These are phyloP conservation scores for Notechis scutatus DNA, from an alignment of 2,113 vertebrate species.

Conservation along the genomic window DNA sequence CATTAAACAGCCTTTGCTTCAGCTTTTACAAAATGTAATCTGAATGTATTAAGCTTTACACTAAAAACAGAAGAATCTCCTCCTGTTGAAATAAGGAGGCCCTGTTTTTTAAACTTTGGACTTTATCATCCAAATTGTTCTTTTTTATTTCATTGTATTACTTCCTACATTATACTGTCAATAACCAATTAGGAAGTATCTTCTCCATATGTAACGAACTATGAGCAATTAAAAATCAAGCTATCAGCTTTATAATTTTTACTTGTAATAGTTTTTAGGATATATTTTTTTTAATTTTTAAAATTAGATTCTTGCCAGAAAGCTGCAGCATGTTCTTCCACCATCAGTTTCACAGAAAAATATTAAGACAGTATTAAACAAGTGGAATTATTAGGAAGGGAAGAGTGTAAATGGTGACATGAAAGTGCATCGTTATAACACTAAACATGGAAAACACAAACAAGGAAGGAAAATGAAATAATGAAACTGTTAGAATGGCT, in stretches of 20 bases:
- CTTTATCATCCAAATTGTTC: neutral
- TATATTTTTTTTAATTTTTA: constrained; percentile 17
- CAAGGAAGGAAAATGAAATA: constrained; percentile 66
- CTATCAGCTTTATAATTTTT: constrained; percentile 25
- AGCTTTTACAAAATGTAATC: constrained; percentile 18
- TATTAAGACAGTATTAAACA: constrained; percentile 52
- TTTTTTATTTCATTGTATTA: neutral
- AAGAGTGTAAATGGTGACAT: constrained; percentile 51
- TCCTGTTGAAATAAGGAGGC: neutral
- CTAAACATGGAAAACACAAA: constrained; percentile 61
- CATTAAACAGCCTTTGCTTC: constrained; percentile 2
- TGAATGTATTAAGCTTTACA: constrained; percentile 20
- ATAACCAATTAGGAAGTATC: constrained; percentile 25
- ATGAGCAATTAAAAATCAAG: constrained; percentile 32
- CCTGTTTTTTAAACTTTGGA: neutral
- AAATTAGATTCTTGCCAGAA: constrained; percentile 71
- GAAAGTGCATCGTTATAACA: constrained; percentile 59
- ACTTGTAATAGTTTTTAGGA: neutral
- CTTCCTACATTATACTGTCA: constrained; percentile 31
- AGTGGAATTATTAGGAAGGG: constrained; percentile 61
- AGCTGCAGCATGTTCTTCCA: constrained; percentile 64
- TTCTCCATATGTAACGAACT: constrained; percentile 34
- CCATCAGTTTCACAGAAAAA: constrained; percentile 46
- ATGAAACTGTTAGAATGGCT: constrained; percentile 70
- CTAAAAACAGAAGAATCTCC: constrained; percentile 17